Conservation (phyloP, 35 echinoderm and acorn worm species). For the Lytechinus variegatus region DNA sequence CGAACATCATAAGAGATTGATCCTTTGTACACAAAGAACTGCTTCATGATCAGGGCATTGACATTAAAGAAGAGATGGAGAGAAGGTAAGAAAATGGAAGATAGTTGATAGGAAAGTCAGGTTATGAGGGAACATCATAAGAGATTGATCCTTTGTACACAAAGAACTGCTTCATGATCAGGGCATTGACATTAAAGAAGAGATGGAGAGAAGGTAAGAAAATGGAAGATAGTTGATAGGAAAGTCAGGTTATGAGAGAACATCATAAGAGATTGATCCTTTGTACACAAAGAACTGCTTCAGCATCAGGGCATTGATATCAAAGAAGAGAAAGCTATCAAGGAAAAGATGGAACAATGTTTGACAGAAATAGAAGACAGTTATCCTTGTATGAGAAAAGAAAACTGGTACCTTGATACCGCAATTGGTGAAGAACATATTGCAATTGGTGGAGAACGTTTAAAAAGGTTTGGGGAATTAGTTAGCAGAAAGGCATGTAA, state of each 20-base stretch:
- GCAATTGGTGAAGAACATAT: too few species aligned
- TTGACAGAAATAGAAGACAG: too few species aligned
- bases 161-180: background rate
- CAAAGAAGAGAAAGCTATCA: slow-evolving; percentile 90
- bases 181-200: background rate
- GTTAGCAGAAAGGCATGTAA: too few species aligned
- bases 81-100: background rate
- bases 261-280: slow-evolving; percentile 62
- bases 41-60: background rate
- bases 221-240: background rate
- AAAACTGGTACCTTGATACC: too few species aligned
- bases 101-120: background rate
- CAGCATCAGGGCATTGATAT: slow-evolving; percentile 97
- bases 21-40: background rate
- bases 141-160: background rate
- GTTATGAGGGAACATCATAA: background rate
- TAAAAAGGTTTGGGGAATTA: too few species aligned
- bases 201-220: background rate
- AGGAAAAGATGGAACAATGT: too few species aligned
- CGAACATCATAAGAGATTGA: background rate
- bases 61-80: background rate
- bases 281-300: slow-evolving; percentile 94
- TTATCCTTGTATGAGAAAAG: too few species aligned
- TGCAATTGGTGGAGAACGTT: too few species aligned
- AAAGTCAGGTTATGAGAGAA: background rate